Evolutionary conservation across 2,888 invertebrate species (phyloP).

Genomic region (Pelosia muscerda): DNA sequence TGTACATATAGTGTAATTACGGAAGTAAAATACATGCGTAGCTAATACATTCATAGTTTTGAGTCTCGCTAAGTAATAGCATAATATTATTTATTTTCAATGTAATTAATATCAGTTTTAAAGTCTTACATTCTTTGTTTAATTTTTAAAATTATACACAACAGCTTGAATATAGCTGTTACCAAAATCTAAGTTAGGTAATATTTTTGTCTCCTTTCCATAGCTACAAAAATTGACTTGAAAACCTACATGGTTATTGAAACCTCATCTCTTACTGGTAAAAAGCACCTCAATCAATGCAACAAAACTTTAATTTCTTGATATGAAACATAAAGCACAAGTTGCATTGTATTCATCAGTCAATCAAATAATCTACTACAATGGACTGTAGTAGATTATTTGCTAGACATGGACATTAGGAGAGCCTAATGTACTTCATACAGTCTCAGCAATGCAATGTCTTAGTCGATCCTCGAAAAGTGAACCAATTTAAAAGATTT

Average conservation of each 20-base stretch:
- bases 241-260: neutral
- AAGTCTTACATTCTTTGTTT: too few species aligned
- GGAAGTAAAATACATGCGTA: neutral
- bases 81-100: too few species aligned
- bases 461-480: neutral
- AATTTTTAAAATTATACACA: neutral
- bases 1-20: constrained; percentile 27
- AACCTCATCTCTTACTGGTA: neutral
- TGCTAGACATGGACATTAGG: neutral
- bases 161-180: neutral
- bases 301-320: too few species aligned
- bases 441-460: neutral
- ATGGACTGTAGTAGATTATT: too few species aligned
- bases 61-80: neutral
- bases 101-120: too few species aligned
- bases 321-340: too few species aligned
- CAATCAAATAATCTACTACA: neutral
- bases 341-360: neutral
- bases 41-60: neutral
- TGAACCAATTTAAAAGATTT: neutral
- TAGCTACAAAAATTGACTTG: neutral
- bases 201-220: neutral
- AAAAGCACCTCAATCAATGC: neutral
- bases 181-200: neutral
- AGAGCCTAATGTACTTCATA: neutral